These are phyloP conservation scores for Dione vanillae DNA, from an alignment of 2,888 invertebrate species.

Conservation along the genomic window DNA sequence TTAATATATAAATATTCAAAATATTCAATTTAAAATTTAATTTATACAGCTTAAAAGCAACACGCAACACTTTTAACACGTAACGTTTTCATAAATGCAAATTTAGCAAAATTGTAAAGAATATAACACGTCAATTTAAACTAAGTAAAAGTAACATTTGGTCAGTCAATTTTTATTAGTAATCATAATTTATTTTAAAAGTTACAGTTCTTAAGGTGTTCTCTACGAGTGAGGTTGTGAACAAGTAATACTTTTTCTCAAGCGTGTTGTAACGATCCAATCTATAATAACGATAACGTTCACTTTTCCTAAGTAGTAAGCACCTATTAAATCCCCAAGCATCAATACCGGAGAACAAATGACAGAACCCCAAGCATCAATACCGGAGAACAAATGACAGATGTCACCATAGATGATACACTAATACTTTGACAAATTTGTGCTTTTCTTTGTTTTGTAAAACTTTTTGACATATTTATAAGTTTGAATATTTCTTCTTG, in stretches of 20 bases:
- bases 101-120: not conserved
- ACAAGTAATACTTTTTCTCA: not conserved
- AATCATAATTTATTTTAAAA: not conserved
- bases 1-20: no score
- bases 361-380: not conserved
- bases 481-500: no score
- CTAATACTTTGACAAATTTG: no score
- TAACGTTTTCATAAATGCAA: no score
- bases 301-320: not conserved
- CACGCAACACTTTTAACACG: slow-evolving; percentile 6
- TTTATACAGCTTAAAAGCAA: not conserved
- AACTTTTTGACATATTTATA: no score
- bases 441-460: no score
- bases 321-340: not conserved
- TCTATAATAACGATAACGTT: not conserved
- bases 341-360: not conserved
- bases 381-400: not conserved
- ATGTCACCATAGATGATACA: no score
- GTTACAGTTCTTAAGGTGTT: not conserved
- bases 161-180: not conserved
- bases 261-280: not conserved
- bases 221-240: not conserved
- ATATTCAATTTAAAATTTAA: not conserved
- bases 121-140: not conserved
- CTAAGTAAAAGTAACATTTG: not conserved